Base-by-base conservation (phyloP, 2,797 vertebrate genomes). In the Typhlichthys subterraneus region DNA sequence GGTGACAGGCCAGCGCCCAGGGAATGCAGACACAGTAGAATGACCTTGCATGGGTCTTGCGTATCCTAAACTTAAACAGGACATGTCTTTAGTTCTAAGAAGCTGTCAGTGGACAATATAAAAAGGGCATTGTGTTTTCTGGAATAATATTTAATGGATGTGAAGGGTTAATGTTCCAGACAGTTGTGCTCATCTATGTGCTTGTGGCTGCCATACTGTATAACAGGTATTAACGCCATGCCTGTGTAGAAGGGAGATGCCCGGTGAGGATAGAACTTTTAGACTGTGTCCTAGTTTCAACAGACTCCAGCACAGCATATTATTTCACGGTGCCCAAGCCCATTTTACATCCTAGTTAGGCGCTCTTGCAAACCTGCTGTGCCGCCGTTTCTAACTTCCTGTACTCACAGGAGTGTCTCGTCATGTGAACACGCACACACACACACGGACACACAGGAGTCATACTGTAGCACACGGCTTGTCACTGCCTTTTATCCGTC, bases 401-500 rank as follows among this genome's bases (percentile, higher is more conserved):
- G 57, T 72, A 72, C 79, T 29, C 58, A 60, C 46, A 14, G 70
- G 66, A 65, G 63, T 75, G 71, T 68, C 83, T 49, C 53, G 72
- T 23, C 75, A 56, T 66, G 4, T 12, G 4, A 45, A 19, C 57
- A 50, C 57, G 51, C 45, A 60, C 57, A 63, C 14, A 48, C 53
- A 65, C 58, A 57, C 59, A 62, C 33, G 57, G 53, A 69, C 59
- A 69, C 59, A 62, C 38, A 62, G 31, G 52, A 31, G 57, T 33
- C 51, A 12, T 38, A 53, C 23, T 51, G 55, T 56, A 54, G 51
- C 69, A 63, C 64, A 62, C n/a, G 85, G 82, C 84, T 87, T 89
- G 90, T 89, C 89, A 90, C 80, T 89, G 85, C 88, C 91, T 92
- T 88, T 92, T 88, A 91, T 90, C 84, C 85, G 70, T 82, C 79